Evolutionary conservation across 2,888 invertebrate species (phyloP).

Genomic region (Rhopalosiphum nymphaeae): DNA sequence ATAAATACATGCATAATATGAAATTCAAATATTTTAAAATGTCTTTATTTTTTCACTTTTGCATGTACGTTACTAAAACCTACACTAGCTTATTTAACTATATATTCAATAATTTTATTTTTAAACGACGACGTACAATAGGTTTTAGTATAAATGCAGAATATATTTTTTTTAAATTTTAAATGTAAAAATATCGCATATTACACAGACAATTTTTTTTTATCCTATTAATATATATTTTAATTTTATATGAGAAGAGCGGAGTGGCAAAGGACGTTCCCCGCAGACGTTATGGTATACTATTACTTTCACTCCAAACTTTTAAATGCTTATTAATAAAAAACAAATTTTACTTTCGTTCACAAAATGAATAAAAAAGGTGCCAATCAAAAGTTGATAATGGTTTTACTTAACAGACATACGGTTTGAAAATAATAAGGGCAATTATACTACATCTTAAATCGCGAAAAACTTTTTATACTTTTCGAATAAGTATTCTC

Average conservation of each 20-base stretch:
- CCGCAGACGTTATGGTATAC: background rate
- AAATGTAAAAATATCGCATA: background rate
- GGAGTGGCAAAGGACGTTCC: background rate
- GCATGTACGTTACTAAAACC: background rate
- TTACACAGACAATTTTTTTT: background rate
- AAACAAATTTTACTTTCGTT: background rate
- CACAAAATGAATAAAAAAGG: background rate
- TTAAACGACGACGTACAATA: background rate
- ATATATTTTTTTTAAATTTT: background rate
- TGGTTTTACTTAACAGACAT: background rate
- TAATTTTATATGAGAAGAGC: background rate
- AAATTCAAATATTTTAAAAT: background rate
- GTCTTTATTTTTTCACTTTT: background rate
- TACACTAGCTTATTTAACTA: background rate
- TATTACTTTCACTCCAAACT: background rate
- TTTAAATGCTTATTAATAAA: background rate
- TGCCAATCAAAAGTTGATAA: background rate
- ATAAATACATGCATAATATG: background rate
- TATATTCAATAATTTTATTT: background rate
- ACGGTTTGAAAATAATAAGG: background rate
- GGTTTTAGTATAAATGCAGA: background rate
- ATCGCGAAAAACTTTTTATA: background rate
- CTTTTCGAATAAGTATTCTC: background rate
- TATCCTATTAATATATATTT: background rate
- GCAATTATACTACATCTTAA: background rate